Evolutionary conservation across 2,113 vertebrate genomes (phyloP), one percentile per base, ranked within the genome.

Genomic region (Australoheros scitulus): DNA sequence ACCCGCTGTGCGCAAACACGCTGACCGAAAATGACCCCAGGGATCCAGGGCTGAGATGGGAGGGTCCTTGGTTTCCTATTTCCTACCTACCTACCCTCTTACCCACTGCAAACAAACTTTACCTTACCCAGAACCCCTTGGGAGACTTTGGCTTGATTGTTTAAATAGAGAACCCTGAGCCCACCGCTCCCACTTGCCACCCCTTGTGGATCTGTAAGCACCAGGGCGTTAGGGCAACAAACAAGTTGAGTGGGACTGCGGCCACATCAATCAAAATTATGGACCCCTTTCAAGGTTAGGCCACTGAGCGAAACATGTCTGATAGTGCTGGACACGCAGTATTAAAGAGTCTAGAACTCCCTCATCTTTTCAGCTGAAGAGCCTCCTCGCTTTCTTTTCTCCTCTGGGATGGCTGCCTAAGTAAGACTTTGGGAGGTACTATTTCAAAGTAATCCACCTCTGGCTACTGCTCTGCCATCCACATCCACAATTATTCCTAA

Each of bases 221-320:
- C 81, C 2, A 17, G 76, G 84, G 88, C 56, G 82, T 93, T 85
- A 72, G 79, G 85, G 86, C 82, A 92, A 81, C 90, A 93, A 91
- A 89, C 90, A 90, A 87, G 84, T 77, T 11, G 36, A 26, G 41
- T 24, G 81, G 18, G 32, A 86, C 77, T 65, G 59, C 22, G 9
- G 83, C 74, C 83, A 85, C 93, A 94, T 95, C 94, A 91, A 92
- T 96, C 92, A 94, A 92, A 90, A 87, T 89, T 83, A 88, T 61
- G 56, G 87, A 81, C 38, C 61, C 79, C 61, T 89, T 93, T 94
- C 91, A 92, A 85, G 89, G 82, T 88, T 84, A 76, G 85, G 91
- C 83, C 90, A 88, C 83, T 76, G 88, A 94, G 84, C 61, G 83
- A 90, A 94, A 93, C 90, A 83, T 79, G 90, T 89, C 91, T 92